Percentiles rank a stretch among this genome's conserved stretches.
Evolutionary conservation across 2,797 vertebrate genomes (phyloP).

Genomic region (Notolabrus celidotus): DNA sequence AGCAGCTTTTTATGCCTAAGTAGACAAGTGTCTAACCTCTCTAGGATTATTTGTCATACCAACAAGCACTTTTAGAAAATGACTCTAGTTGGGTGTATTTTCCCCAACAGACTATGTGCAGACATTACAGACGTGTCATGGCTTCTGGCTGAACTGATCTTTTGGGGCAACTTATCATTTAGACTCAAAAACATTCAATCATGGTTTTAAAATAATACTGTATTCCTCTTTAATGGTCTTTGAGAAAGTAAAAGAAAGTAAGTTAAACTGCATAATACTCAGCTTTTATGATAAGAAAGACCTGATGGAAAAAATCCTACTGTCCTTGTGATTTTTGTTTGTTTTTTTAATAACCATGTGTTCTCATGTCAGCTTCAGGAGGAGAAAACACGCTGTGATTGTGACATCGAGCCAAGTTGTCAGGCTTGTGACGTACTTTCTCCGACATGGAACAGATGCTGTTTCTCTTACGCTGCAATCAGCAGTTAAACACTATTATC

Average conservation of each 20-base stretch:
- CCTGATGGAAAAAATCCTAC: constrained; percentile 1
- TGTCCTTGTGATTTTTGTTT: background rate
- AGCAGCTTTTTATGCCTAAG: too few relatives aligned
- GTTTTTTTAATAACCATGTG: constrained; percentile 27
- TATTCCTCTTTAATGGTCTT: background rate
- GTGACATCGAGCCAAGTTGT: constrained; percentile 74
- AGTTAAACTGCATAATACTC: too few relatives aligned
- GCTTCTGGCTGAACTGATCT: background rate
- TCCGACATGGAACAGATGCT: constrained; percentile 77
- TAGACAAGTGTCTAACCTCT: too few relatives aligned
- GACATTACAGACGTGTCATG: background rate
- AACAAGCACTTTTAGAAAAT: too few relatives aligned
- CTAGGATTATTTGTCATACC: too few relatives aligned
- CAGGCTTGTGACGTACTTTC: constrained; percentile 68
- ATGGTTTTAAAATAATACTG: background rate
- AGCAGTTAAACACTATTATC: constrained; percentile 73
- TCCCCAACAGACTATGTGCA: too few relatives aligned
- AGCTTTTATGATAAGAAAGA: background rate
- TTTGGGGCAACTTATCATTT: background rate
- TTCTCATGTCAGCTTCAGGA: constrained; percentile 36
- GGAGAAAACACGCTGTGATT: constrained; percentile 32
- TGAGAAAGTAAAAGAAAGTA: too few relatives aligned
- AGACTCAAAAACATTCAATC: background rate
- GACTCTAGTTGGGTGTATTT: too few relatives aligned
- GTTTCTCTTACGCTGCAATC: constrained; percentile 71